A percentile compares a stretch with the other conserved stretches of the same genome.
phyloP scores from a whole-genome alignment of 2,888 invertebrate genomes.

The Scaptomyza caliginosa region DNA sequence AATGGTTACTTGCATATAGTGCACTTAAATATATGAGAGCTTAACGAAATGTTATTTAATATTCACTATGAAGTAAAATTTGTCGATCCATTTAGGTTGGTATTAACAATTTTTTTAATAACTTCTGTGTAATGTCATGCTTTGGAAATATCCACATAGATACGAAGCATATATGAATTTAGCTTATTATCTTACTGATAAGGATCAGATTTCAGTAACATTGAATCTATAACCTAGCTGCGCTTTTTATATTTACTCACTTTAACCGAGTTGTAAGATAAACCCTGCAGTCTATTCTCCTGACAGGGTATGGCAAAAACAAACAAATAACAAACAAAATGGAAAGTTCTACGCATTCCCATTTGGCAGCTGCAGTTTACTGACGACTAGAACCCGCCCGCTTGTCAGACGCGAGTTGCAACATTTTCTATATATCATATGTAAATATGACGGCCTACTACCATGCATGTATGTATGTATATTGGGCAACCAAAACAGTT shows the following conservation, averaged over 20 bases:
- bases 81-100: no score
- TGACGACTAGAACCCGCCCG: constrained; percentile 25
- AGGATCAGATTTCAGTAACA: no score
- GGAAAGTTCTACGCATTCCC: neutral
- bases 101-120: no score
- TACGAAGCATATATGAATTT: no score
- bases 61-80: no score
- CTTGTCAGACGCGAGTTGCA: constrained; percentile 36
- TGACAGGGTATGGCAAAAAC: neutral
- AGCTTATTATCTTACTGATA: no score
- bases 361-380: constrained; percentile 28
- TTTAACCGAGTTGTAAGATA: neutral
- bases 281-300: neutral
- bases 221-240: no score
- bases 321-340: neutral
- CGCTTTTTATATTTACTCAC: no score
- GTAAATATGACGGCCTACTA: constrained; percentile 59
- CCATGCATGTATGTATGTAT: neutral
- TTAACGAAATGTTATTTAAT: no score
- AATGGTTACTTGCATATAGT: neutral
- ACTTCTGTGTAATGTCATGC: no score
- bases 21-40: no score
- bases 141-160: no score
- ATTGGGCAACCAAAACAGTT: constrained; percentile 2
- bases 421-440: constrained; percentile 66